A percentile compares a stretch with the other conserved stretches of the same genome.
These are phyloP conservation scores for Antitype chi DNA, from an alignment of 2,888 invertebrate genomes.

Conservation along the genomic window DNA sequence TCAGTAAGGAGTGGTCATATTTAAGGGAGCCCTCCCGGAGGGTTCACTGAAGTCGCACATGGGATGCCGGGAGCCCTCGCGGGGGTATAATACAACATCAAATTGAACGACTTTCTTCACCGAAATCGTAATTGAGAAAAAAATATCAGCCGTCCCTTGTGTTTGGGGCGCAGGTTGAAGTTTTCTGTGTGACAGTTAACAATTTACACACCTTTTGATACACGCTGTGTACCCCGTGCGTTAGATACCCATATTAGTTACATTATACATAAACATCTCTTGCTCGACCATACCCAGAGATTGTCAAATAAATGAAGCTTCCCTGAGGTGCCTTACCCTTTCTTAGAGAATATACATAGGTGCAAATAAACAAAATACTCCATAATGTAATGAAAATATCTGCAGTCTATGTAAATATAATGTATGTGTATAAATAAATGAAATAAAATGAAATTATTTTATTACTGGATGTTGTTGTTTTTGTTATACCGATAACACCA, in stretches of 20 bases:
- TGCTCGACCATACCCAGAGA: constrained; percentile 73
- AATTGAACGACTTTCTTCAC: not conserved
- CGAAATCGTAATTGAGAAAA: not conserved
- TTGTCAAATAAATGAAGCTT: constrained; percentile 77
- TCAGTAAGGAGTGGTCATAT: not conserved
- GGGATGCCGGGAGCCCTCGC: no score
- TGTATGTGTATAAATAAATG: constrained; percentile 83
- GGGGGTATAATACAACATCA: not conserved
- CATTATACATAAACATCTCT: constrained; percentile 10
- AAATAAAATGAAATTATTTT: constrained; percentile 89
- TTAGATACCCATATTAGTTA: constrained; percentile 43
- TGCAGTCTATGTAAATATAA: constrained; percentile 86
- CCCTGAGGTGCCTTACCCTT: constrained; percentile 86
- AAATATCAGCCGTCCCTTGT: not conserved
- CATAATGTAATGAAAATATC: constrained; percentile 81
- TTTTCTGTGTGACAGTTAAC: not conserved
- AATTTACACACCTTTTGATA: not conserved
- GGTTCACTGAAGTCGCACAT: no score
- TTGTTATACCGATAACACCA: constrained; percentile 44
- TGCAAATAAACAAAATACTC: constrained; percentile 86
- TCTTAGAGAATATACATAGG: constrained; percentile 78
- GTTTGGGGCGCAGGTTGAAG: not conserved
- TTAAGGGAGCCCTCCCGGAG: no score
- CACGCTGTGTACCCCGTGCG: constrained; percentile 32
- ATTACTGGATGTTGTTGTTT: constrained; percentile 81